Evolutionary conservation across 2,113 vertebrate species (phyloP).

Genomic region (Eulemur rufifrons): DNA sequence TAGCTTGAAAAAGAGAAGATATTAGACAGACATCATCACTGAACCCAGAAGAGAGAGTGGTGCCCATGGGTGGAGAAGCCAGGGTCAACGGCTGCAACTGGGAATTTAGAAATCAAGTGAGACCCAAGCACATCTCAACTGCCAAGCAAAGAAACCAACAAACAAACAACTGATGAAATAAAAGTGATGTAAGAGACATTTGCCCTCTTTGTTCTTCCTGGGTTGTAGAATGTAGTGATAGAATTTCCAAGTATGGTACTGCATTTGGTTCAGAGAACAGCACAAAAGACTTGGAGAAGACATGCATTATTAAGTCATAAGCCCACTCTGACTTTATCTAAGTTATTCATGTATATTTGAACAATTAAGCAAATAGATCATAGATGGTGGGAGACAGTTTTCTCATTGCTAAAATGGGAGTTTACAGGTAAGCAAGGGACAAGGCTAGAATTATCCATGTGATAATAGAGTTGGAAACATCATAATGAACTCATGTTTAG

Average conservation of each 20-base stretch:
- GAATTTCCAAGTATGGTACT: neutral
- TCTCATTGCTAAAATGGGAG: neutral
- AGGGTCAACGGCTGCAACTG: neutral
- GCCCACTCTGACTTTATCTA: neutral
- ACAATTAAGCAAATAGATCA: neutral
- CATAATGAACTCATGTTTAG: neutral
- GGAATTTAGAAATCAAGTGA: neutral
- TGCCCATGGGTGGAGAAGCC: neutral
- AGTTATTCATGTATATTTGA: neutral
- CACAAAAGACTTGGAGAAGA: neutral
- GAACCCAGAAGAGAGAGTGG: neutral
- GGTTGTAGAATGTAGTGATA: neutral
- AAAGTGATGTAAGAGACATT: slow-evolving; percentile 12
- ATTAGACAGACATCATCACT: neutral
- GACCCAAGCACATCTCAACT: neutral
- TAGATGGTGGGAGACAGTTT: neutral
- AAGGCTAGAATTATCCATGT: neutral
- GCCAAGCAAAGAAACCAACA: slow-evolving; percentile 30
- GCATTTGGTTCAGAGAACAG: neutral
- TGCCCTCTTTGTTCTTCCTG: neutral
- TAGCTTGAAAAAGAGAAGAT: neutral
- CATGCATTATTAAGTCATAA: neutral
- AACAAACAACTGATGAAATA: slow-evolving; percentile 48
- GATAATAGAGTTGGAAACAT: neutral
- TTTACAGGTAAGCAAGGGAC: neutral